A percentile compares a stretch with the other conserved stretches of the same genome.
phyloP scores from a whole-genome alignment of 2,113 vertebrate genomes.

The Craseonycteris thonglongyai region DNA sequence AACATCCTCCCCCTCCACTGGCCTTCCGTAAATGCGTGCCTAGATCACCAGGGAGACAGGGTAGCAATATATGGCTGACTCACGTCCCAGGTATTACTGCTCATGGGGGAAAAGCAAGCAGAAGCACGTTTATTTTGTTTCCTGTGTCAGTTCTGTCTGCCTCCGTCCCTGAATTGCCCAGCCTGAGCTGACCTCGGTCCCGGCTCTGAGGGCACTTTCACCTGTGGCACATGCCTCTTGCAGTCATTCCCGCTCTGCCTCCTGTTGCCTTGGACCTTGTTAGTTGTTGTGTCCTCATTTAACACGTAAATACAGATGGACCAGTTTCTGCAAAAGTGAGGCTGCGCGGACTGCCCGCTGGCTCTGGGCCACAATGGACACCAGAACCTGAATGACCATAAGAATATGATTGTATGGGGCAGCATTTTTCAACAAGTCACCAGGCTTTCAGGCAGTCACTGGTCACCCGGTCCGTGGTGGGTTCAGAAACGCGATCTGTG shows the following conservation, averaged over 20 bases:
- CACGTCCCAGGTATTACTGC: neutral
- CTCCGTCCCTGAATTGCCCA: neutral
- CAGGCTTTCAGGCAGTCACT: neutral
- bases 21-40: neutral
- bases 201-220: no score
- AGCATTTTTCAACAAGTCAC: neutral
- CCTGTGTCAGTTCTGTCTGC: neutral
- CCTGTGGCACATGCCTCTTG: no score
- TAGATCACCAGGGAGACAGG: neutral
- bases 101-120: neutral
- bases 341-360: neutral
- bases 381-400: neutral
- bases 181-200: neutral
- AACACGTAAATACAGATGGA: fast-evolving
- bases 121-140: neutral
- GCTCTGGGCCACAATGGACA: neutral
- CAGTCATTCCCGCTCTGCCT: neutral
- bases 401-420: no score
- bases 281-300: neutral
- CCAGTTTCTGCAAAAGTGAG: neutral
- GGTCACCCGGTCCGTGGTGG: no score
- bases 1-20: neutral
- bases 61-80: neutral
- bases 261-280: neutral
- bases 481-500: no score